phyloP scores from a whole-genome alignment of 2,113 vertebrate species.

The Todiramphus chloris region DNA sequence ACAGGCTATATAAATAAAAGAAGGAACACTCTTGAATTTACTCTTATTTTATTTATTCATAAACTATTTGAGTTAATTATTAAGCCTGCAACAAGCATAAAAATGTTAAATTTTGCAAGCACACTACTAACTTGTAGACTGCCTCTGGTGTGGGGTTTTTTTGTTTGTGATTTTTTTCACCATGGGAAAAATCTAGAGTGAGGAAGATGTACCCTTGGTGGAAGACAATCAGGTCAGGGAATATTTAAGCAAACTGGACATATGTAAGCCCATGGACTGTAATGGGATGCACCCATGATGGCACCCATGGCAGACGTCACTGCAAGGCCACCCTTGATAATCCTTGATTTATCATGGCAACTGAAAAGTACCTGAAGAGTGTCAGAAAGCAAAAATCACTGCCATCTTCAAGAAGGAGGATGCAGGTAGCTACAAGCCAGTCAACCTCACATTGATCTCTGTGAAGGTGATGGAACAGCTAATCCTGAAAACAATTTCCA shows the following conservation, averaged over 20 bases:
- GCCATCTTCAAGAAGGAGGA: background rate
- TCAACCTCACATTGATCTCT: background rate
- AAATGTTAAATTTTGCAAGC: constrained; percentile 67
- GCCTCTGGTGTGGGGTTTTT: background rate
- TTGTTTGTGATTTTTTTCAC: background rate
- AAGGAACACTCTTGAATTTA: constrained; percentile 71
- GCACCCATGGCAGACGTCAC: background rate
- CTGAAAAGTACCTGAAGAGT: background rate
- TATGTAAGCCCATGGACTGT: background rate
- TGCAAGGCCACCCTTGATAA: background rate
- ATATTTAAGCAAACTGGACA: background rate
- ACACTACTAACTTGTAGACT: constrained; percentile 63
- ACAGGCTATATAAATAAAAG: constrained; percentile 40
- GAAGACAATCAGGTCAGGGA: background rate
- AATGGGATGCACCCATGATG: background rate
- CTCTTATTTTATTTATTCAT: constrained; percentile 80
- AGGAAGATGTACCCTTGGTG: background rate
- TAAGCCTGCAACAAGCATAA: constrained; percentile 64
- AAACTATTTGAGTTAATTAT: constrained; percentile 75
- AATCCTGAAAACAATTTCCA: background rate
- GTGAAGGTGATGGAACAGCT: background rate
- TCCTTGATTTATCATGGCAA: background rate
- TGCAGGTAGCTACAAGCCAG: background rate
- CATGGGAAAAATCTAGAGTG: background rate
- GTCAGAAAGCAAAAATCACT: background rate